A percentile compares a stretch with the other conserved stretches of the same genome.
Conservation (phyloP, 2,888 invertebrate species). For the Notodonta dromedarius region DNA sequence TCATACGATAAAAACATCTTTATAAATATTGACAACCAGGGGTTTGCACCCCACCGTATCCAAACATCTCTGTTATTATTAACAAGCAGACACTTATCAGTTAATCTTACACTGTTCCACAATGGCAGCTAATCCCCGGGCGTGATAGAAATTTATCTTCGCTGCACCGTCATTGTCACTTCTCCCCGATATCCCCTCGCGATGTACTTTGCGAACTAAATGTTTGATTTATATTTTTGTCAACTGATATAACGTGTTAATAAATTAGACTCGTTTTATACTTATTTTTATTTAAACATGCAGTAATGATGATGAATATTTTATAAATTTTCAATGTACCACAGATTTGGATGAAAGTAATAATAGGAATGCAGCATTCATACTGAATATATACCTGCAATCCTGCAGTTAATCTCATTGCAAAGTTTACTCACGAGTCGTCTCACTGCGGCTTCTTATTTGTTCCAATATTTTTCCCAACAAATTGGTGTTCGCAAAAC, state of each 20-base stretch:
- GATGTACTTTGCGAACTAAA: constrained; percentile 8
- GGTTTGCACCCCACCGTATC: constrained; percentile 45
- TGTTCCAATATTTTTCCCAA: constrained; percentile 75
- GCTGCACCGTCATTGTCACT: constrained; percentile 69
- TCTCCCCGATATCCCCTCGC: constrained; percentile 51
- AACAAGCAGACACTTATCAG: constrained; percentile 81
- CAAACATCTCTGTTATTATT: constrained; percentile 79
- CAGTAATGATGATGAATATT: too few relatives aligned
- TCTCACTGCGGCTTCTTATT: constrained; percentile 71
- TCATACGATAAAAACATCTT: constrained; percentile 44
- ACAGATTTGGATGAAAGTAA: too few relatives aligned
- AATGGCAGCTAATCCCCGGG: constrained; percentile 77
- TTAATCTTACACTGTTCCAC: constrained; percentile 80
- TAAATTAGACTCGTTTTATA: not conserved
- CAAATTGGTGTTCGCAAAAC: constrained; percentile 77
- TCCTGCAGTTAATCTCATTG: constrained; percentile 50
- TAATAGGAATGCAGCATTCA: too few relatives aligned
- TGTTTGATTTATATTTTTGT: not conserved
- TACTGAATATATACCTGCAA: not conserved
- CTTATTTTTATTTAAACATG: too few relatives aligned
- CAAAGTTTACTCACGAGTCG: constrained; percentile 67
- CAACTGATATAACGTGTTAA: constrained; percentile 1
- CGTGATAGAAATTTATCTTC: constrained; percentile 81
- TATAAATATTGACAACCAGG: constrained; percentile 62
- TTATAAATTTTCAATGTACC: too few relatives aligned